Percentiles rank a stretch among this genome's conserved stretches.
These are phyloP conservation scores for Drosophila tristis DNA, from an alignment of 1,140 invertebrate genomes.

Conservation along the genomic window DNA sequence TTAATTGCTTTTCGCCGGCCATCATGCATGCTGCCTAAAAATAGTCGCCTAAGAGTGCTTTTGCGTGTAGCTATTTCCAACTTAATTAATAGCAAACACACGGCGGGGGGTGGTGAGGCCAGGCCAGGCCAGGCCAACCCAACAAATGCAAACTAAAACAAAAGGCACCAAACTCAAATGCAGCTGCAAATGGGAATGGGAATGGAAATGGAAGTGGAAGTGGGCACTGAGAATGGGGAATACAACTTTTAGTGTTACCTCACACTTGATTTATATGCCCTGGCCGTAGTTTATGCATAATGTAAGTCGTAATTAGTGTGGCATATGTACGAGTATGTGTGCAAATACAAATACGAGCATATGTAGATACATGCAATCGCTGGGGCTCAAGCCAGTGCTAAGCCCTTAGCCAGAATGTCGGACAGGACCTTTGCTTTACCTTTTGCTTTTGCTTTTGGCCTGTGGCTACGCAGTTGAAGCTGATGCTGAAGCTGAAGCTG, in stretches of 20 bases:
- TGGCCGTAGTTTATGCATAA: constrained; percentile 75
- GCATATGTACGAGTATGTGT: constrained; percentile 35
- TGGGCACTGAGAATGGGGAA: constrained; percentile 2
- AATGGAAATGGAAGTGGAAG: constrained; percentile 1
- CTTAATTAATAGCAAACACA: constrained; percentile 81
- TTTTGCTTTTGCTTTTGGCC: constrained; percentile 17
- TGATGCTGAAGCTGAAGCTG: too few relatives aligned
- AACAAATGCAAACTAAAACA: constrained; percentile 36
- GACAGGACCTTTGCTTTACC: constrained; percentile 36
- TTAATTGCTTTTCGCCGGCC: constrained; percentile 75
- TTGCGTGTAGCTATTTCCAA: constrained; percentile 80
- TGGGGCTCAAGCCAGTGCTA: constrained; percentile 21
- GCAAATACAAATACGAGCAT: background rate
- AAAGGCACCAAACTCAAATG: constrained; percentile 28
- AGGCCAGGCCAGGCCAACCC: background rate
- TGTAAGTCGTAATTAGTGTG: constrained; percentile 73
- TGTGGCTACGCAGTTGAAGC: constrained; percentile 7
- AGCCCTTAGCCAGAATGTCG: constrained; percentile 9
- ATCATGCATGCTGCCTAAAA: constrained; percentile 71
- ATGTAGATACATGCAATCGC: background rate
- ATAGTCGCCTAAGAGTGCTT: constrained; percentile 79
- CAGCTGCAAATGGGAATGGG: constrained; percentile 25
- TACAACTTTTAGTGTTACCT: constrained; percentile 63
- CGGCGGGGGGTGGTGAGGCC: background rate
- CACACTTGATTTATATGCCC: constrained; percentile 71